Conservation (phyloP, 2,888 invertebrate genomes). For the Synergus japonicus region DNA sequence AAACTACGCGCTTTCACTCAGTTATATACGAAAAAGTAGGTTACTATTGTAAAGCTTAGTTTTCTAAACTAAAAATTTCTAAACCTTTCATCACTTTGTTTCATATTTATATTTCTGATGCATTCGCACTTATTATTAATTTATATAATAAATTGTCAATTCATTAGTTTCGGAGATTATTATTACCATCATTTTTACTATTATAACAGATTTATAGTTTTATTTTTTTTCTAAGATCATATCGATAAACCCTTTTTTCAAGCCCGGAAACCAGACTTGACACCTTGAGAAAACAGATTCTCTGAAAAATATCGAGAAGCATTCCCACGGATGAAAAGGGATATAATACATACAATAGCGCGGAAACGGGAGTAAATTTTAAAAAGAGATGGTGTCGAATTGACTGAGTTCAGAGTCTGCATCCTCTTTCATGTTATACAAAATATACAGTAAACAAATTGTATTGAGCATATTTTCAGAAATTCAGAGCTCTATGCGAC, state of each 20-base stretch:
- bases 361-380: slow-evolving; percentile 5
- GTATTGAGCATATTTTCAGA: background rate
- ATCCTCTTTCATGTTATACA: background rate
- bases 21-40: background rate
- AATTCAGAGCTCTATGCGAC: background rate
- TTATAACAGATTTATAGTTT: background rate
- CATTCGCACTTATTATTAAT: too few relatives aligned
- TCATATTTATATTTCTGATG: too few relatives aligned
- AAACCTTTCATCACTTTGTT: background rate
- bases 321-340: background rate
- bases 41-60: background rate
- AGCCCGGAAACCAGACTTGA: slow-evolving; percentile 7
- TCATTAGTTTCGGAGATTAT: too few relatives aligned
- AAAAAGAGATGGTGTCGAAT: background rate
- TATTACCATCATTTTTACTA: too few relatives aligned
- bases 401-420: background rate
- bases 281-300: slow-evolving; percentile 16
- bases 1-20: slow-evolving; percentile 2
- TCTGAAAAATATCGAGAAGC: background rate
- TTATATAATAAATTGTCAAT: too few relatives aligned
- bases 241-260: background rate
- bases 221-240: background rate
- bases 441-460: background rate
- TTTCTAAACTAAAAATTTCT: background rate
- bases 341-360: background rate